Evolutionary conservation across 2,113 vertebrate genomes (phyloP), one percentile per base, ranked within the genome.

Genomic region (Fregetta grallaria): DNA sequence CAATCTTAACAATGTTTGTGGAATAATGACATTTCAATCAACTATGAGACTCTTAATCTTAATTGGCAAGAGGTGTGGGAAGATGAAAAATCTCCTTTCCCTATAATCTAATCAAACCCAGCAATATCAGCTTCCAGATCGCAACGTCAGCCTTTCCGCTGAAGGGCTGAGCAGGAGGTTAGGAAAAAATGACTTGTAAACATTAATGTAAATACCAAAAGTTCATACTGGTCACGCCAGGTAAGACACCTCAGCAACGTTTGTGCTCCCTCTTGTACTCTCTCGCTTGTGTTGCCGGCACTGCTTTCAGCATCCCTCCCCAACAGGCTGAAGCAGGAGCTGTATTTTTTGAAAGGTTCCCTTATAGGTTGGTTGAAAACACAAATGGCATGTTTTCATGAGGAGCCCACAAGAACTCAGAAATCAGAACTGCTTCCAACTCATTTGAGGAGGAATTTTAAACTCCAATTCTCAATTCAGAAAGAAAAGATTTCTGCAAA

Each of bases 41-140:
- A 88, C 65, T 34, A 5, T 16, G 34, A 93, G 53, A 65, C 49
- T 78, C 52, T 47, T 71, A 49, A 86, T 75, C 49, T 72, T 92
- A 92, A 93, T 71, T 84, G 76, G 72, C 45, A 91, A 71, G 68
- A 71, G 68, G 55, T 81, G 55, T 65, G 58, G 34, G 70, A 85
- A 86, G 67, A 88, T 90, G 86, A 71, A 95, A 84, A 90, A 86
- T 84, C 42, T 90, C 61, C 42, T 61, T 80, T 83, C 59, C 50
- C 26, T 77, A 5, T 84, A 95, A 96, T 81, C 55, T 77, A 92
- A 94, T 95, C n/a, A 94, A 77, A 71, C 14, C 16, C 65, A 82
- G 63, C 58, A 86, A 11, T 36, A 80, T 25, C 63, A 84, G 52
- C 52, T 91, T 78, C n/a, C 72, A 91, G 68, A 90, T 3, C 2